Percentiles rank a stretch among this genome's conserved stretches.
Conservation (phyloP, 2,113 vertebrate genomes). For the Callospermophilus lateralis region DNA sequence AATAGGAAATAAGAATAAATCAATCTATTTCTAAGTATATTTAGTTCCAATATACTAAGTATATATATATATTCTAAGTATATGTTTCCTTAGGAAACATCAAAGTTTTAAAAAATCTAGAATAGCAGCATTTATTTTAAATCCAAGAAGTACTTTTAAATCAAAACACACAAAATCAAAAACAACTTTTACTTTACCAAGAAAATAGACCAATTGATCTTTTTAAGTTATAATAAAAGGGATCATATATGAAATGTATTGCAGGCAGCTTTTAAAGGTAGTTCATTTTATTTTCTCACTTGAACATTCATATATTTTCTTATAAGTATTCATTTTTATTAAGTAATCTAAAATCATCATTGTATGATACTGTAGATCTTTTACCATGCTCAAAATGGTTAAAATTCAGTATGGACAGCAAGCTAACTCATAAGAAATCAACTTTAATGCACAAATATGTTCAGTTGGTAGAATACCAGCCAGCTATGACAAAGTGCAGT, state of each 20-base stretch:
- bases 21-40: conserved; percentile 47
- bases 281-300: background rate
- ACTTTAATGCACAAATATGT: conserved; percentile 45
- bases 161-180: conserved; percentile 46
- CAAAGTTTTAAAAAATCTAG: conserved; percentile 14
- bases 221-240: background rate
- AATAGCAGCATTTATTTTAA: conserved; percentile 45
- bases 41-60: too few relatives aligned
- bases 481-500: conserved; percentile 65
- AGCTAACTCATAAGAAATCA: conserved; percentile 59
- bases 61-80: background rate
- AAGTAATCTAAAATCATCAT: conserved; percentile 61
- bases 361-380: background rate
- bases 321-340: conserved; percentile 74
- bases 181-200: conserved; percentile 42
- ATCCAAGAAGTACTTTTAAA: conserved; percentile 46
- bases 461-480: conserved; percentile 41
- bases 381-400: conserved; percentile 51
- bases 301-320: conserved; percentile 56
- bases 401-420: conserved; percentile 73
- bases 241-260: background rate
- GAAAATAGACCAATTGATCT: background rate
- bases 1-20: conserved; percentile 22
- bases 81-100: conserved; percentile 59
- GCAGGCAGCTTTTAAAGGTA: background rate